These are phyloP conservation scores for Drosophila mimica DNA, from an alignment of 2,888 invertebrate genomes.

Conservation along the genomic window DNA sequence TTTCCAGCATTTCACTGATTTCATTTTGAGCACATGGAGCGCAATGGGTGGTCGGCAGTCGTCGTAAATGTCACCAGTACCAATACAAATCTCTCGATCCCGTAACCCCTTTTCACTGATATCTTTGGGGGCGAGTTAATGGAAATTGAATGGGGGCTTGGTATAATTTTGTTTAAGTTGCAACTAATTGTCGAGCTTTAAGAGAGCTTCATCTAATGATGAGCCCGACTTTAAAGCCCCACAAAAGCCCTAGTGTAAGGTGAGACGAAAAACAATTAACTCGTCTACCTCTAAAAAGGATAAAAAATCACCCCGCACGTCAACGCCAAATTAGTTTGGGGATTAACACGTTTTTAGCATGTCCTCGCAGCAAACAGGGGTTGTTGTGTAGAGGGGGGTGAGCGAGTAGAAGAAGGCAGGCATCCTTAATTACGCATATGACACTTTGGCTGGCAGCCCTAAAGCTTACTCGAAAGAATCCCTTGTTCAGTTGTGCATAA, in stretches of 20 bases:
- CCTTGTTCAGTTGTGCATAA: slow-evolving; percentile 44
- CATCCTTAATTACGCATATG: slow-evolving; percentile 68
- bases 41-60: slow-evolving; percentile 27
- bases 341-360: slow-evolving; percentile 72
- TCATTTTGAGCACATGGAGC: slow-evolving; percentile 66
- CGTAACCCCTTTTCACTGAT: not conserved
- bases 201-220: slow-evolving; percentile 43
- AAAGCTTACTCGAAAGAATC: slow-evolving; percentile 11
- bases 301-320: slow-evolving; percentile 35
- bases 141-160: slow-evolving; percentile 23
- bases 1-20: slow-evolving; percentile 75
- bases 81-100: slow-evolving; percentile 5
- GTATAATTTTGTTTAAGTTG: slow-evolving; percentile 33
- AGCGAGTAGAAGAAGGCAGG: not conserved
- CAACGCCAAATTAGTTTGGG: slow-evolving; percentile 72
- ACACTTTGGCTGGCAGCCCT: slow-evolving; percentile 24
- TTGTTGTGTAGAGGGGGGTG: too few relatives aligned
- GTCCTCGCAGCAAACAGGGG: slow-evolving; percentile 21
- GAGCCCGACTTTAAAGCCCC: slow-evolving; percentile 60
- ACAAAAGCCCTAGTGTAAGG: slow-evolving; percentile 54
- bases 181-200: slow-evolving; percentile 54
- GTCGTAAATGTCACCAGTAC: slow-evolving; percentile 12
- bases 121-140: slow-evolving; percentile 13
- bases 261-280: slow-evolving; percentile 71
- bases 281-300: slow-evolving; percentile 27